Evolutionary conservation across 2,797 vertebrate species (phyloP).

Genomic region (Microctenopoma steveboyesi): DNA sequence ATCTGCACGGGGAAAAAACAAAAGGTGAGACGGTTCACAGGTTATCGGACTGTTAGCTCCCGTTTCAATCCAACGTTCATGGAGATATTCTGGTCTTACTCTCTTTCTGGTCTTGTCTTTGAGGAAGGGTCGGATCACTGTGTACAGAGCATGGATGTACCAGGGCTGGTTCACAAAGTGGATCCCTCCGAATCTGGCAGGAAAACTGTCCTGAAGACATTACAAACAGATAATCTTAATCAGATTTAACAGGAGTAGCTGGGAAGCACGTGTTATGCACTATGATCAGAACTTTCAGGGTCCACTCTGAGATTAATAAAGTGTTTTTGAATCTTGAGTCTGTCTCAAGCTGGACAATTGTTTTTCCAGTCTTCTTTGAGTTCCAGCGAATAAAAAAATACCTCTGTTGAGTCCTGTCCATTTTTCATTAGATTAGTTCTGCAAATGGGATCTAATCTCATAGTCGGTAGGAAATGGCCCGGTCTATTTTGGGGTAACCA

Average conservation of each 20-base stretch:
- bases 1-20: constrained; percentile 81
- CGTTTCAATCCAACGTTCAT: background rate
- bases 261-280: no score
- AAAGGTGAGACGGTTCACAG: no score
- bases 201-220: constrained; percentile 90
- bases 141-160: constrained; percentile 99
- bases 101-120: constrained; percentile 99
- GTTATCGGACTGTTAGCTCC: no score
- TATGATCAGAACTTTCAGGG: no score
- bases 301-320: no score
- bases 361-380: background rate
- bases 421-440: constrained; percentile 55
- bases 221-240: no score
- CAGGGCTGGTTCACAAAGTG: constrained; percentile 99
- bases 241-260: background rate
- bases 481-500: constrained; percentile 38
- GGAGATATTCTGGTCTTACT: constrained; percentile 76
- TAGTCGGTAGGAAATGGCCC: constrained; percentile 56
- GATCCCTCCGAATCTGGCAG: constrained; percentile 97
- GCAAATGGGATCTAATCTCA: constrained; percentile 59
- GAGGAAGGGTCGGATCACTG: constrained; percentile 96
- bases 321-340: no score
- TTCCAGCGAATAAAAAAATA: constrained; percentile 34
- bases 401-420: constrained; percentile 31
- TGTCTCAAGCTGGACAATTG: background rate